Evolutionary conservation across 1,140 invertebrate genomes (phyloP).

Genomic region (Triops cancriformis): DNA sequence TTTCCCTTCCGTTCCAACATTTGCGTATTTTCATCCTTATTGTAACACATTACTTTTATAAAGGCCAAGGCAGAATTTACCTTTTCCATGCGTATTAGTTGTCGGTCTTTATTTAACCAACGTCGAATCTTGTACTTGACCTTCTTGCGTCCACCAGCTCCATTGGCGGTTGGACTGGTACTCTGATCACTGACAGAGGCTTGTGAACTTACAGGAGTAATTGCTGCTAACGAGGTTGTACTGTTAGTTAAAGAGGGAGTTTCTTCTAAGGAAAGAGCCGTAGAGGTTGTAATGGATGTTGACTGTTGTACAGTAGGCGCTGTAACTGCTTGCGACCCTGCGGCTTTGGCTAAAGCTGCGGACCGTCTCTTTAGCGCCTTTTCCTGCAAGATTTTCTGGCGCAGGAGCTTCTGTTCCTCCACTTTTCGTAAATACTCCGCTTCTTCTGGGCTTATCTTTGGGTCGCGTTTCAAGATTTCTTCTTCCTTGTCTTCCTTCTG

Average conservation of each 20-base stretch:
- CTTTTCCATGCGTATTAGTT: slow-evolving; percentile 3
- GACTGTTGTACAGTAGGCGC: neutral
- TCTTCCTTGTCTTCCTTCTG: neutral
- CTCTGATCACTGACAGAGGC: neutral
- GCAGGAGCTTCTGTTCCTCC: neutral
- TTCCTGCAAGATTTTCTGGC: neutral
- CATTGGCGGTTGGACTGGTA: neutral
- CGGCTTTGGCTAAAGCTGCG: neutral
- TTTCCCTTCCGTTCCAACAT: too few species aligned
- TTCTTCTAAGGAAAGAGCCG: neutral
- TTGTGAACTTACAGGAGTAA: neutral
- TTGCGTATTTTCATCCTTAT: too few species aligned
- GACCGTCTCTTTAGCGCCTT: neutral
- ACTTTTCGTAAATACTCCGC: neutral
- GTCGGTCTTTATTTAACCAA: neutral
- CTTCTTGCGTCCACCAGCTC: neutral
- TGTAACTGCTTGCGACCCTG: neutral
- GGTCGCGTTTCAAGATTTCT: neutral
- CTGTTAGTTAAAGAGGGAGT: neutral
- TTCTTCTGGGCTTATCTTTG: neutral
- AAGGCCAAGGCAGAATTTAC: neutral
- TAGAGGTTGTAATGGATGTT: neutral
- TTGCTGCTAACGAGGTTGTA: neutral
- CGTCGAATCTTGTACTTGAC: neutral
- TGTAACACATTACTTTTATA: neutral